Percentiles rank a stretch among this genome's conserved stretches.
Evolutionary conservation across 1,140 invertebrate genomes (phyloP).

Genomic region (Melipona quadrifasciata): DNA sequence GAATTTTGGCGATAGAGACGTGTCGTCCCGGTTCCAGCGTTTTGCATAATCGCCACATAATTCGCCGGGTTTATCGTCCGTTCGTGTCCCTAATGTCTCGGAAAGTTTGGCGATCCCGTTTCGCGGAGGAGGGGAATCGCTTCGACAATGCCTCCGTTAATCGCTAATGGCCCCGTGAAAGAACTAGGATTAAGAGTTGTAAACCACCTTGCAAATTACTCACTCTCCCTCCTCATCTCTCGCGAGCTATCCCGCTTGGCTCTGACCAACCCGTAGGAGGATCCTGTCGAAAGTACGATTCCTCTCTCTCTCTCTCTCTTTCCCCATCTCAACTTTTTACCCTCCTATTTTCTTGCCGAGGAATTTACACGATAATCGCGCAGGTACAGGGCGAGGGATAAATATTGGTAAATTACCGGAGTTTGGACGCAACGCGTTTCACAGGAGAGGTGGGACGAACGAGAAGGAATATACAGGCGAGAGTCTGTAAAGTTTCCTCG

Average conservation of each 20-base stretch:
- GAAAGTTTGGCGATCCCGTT: conserved; percentile 48
- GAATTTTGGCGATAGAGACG: background rate
- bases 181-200: conserved; percentile 74
- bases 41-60: conserved; percentile 73
- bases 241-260: background rate
- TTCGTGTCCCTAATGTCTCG: conserved; percentile 69
- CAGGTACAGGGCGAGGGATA: background rate
- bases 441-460: conserved; percentile 66
- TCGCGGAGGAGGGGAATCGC: background rate
- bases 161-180: conserved; percentile 64
- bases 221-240: conserved; percentile 21
- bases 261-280: background rate
- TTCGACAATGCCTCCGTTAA: conserved; percentile 75
- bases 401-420: background rate
- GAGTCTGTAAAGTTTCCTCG: conserved; percentile 70
- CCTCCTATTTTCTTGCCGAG: background rate
- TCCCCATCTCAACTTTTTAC: background rate
- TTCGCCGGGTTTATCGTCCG: conserved; percentile 70
- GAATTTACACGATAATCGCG: background rate
- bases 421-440: conserved; percentile 57
- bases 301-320: background rate
- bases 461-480: conserved; percentile 9
- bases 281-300: background rate
- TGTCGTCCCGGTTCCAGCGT: conserved; percentile 8
- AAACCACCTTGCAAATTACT: conserved; percentile 73